These are phyloP conservation scores for Drosophila stalkeri DNA, from an alignment of 2,888 invertebrate genomes.

Conservation along the genomic window DNA sequence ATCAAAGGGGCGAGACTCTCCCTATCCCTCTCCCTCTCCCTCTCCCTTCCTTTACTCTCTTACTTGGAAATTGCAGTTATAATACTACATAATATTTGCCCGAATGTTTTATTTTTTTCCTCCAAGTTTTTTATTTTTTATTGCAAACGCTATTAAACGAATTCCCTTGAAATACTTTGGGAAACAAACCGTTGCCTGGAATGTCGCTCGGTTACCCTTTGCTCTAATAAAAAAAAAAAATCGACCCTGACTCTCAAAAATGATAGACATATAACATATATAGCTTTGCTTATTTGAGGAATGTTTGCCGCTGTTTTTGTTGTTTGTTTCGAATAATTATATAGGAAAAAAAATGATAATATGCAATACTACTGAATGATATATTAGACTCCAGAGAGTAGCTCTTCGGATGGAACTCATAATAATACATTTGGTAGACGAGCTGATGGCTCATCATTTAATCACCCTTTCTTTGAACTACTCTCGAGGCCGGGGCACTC, in stretches of 20 bases:
- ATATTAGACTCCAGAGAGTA: conserved; percentile 8
- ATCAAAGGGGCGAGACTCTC: conserved; percentile 25
- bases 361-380: conserved; percentile 13
- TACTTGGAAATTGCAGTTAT: conserved; percentile 59
- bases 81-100: conserved; percentile 22
- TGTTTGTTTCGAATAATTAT: conserved; percentile 37
- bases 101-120: conserved; percentile 29
- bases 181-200: conserved; percentile 61
- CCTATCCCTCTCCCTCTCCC: neutral
- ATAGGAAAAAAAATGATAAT: conserved; percentile 4
- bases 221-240: conserved; percentile 8
- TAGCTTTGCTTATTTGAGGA: conserved; percentile 53
- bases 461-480: conserved; percentile 11
- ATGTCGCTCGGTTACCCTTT: conserved; percentile 49
- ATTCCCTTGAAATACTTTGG: conserved; percentile 70
- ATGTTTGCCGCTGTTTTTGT: conserved; percentile 33
- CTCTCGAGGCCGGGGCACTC: conserved; percentile 5
- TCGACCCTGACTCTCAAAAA: conserved; percentile 43
- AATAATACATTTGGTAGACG: neutral
- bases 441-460: conserved; percentile 12
- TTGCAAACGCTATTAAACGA: conserved; percentile 71
- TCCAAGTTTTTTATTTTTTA: conserved; percentile 52
- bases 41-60: neutral
- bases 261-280: conserved; percentile 63
- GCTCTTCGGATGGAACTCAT: neutral